phyloP scores from a whole-genome alignment of 2,113 vertebrate genomes.

The Myiopsitta monachus region DNA sequence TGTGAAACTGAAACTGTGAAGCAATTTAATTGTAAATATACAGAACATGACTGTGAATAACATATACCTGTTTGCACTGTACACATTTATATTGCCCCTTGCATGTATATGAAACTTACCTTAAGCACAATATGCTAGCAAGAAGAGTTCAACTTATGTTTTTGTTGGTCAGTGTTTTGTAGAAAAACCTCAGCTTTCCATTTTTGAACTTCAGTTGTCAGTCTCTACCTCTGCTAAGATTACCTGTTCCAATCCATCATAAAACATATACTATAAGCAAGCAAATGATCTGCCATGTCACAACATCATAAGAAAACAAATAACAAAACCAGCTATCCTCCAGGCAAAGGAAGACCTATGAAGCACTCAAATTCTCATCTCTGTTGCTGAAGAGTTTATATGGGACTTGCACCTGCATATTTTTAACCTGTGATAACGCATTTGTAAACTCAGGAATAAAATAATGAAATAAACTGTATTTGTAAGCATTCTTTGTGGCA shows the following conservation, averaged over 20 bases:
- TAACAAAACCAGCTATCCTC: not conserved
- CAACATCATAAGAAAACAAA: not conserved
- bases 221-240: not conserved
- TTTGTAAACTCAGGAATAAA: constrained; percentile 48
- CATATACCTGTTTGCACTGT: not conserved
- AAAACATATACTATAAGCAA: not conserved
- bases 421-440: not conserved
- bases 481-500: not conserved
- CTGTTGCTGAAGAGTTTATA: not conserved
- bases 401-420: not conserved
- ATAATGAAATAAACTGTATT: not conserved
- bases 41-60: not conserved
- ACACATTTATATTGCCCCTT: not conserved
- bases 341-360: not conserved
- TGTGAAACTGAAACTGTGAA: constrained; percentile 11
- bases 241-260: not conserved
- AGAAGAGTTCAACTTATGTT: not conserved
- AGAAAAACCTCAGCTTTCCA: not conserved
- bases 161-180: not conserved
- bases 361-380: not conserved
- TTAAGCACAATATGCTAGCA: not conserved
- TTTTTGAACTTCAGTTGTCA: not conserved
- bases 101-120: not conserved
- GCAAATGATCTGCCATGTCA: not conserved
- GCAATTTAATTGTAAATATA: not conserved